Evolutionary conservation across 2,888 invertebrate genomes (phyloP).

Genomic region (Drosophila tripunctata): DNA sequence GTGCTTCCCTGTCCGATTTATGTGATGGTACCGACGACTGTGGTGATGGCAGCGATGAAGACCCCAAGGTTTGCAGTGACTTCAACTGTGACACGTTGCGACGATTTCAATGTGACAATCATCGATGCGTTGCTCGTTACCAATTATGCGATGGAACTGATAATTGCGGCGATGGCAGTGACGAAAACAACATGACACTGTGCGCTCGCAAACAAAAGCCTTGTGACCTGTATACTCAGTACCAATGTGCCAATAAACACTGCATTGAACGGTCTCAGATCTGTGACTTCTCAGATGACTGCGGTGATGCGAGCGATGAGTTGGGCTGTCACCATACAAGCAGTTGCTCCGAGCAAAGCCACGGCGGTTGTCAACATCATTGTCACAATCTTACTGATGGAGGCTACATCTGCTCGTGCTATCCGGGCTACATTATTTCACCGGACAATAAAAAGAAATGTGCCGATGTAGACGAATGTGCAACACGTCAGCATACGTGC

Average conservation of each 20-base stretch:
- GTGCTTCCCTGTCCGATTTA: constrained; percentile 94
- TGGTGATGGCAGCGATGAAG: constrained; percentile 95
- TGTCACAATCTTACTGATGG: constrained; percentile 93
- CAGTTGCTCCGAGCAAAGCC: constrained; percentile 86
- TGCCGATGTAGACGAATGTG: constrained; percentile 95
- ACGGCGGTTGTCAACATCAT: constrained; percentile 96
- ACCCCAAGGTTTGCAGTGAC: constrained; percentile 90
- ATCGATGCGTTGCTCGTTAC: constrained; percentile 93
- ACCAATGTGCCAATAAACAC: constrained; percentile 93
- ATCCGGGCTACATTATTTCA: constrained; percentile 93
- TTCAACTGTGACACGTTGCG: constrained; percentile 93
- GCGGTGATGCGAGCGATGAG: constrained; percentile 95
- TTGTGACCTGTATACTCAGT: constrained; percentile 91
- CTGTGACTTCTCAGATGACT: constrained; percentile 96
- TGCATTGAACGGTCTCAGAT: constrained; percentile 92
- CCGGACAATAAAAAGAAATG: constrained; percentile 92
- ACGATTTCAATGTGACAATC: constrained; percentile 95
- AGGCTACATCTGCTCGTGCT: constrained; percentile 96
- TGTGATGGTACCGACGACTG: constrained; percentile 98
- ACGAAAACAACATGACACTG: constrained; percentile 97
- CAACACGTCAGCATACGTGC: constrained; percentile 92
- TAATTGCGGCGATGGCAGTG: constrained; percentile 97
- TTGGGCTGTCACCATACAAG: constrained; percentile 92
- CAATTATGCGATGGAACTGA: constrained; percentile 96
- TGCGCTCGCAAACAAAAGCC: constrained; percentile 91